Percentiles rank a stretch among this genome's conserved stretches.
Conservation (phyloP, 2,888 invertebrate species). For the Tipula vernalis region DNA sequence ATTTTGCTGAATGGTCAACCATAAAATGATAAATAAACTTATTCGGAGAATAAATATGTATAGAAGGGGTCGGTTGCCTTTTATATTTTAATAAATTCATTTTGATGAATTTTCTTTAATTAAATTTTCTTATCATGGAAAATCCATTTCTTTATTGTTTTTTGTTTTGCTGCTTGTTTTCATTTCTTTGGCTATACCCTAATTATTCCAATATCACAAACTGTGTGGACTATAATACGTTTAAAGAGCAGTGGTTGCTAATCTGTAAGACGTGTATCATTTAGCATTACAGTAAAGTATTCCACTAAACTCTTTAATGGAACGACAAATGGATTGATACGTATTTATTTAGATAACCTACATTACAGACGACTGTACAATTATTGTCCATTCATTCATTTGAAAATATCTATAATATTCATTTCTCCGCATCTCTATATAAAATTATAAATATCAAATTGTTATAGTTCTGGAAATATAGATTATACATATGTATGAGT, state of each 20-base stretch:
- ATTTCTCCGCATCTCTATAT: too few species aligned
- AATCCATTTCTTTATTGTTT: neutral
- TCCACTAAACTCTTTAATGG: too few species aligned
- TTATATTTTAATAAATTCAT: neutral
- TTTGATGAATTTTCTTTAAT: neutral
- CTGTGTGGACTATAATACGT: neutral
- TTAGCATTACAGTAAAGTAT: too few species aligned
- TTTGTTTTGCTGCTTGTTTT: neutral
- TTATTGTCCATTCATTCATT: too few species aligned
- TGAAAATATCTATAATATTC: too few species aligned
- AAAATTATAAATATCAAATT: too few species aligned
- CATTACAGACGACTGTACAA: too few species aligned
- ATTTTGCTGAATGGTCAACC: neutral
- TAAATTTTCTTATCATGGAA: neutral
- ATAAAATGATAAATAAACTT: neutral
- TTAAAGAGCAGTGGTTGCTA: neutral
- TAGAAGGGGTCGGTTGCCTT: neutral
- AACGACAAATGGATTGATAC: too few species aligned
- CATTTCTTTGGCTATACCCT: neutral
- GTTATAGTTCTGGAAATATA: neutral
- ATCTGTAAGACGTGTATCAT: too few species aligned
- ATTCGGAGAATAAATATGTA: neutral
- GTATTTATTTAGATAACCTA: too few species aligned
- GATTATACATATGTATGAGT: neutral
- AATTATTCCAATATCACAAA: neutral